phyloP scores from a whole-genome alignment of 2,797 vertebrate genomes.

The Margarornis squamiger region DNA sequence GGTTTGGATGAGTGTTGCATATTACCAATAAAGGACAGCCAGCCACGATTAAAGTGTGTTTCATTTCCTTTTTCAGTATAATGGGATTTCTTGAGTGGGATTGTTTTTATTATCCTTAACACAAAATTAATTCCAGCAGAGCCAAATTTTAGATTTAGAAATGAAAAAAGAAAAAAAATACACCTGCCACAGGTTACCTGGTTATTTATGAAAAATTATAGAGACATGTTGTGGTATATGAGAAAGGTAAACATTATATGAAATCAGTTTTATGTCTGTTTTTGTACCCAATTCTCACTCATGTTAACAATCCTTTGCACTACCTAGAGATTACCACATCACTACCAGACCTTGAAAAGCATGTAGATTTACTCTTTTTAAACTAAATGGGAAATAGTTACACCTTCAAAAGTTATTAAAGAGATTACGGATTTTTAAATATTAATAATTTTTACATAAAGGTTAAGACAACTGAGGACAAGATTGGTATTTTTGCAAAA shows the following conservation, averaged over 20 bases:
- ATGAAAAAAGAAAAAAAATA: neutral
- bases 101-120: neutral
- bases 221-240: neutral
- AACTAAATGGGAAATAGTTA: neutral
- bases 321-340: neutral
- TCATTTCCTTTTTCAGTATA: neutral
- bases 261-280: neutral
- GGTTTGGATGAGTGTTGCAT: neutral
- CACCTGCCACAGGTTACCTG: neutral
- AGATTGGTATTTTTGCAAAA: neutral
- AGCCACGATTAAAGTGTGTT: neutral
- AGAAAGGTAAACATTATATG: neutral
- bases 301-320: neutral
- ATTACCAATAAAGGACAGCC: neutral
- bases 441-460: neutral
- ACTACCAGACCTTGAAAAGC: neutral
- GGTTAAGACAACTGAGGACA: neutral
- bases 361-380: neutral
- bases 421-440: neutral
- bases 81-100: neutral
- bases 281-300: neutral
- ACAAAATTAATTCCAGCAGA: neutral
- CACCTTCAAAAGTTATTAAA: neutral
- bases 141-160: neutral
- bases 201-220: neutral